phyloP scores from a whole-genome alignment of 2,888 invertebrate species.

The Pristionchus exspectatus region DNA sequence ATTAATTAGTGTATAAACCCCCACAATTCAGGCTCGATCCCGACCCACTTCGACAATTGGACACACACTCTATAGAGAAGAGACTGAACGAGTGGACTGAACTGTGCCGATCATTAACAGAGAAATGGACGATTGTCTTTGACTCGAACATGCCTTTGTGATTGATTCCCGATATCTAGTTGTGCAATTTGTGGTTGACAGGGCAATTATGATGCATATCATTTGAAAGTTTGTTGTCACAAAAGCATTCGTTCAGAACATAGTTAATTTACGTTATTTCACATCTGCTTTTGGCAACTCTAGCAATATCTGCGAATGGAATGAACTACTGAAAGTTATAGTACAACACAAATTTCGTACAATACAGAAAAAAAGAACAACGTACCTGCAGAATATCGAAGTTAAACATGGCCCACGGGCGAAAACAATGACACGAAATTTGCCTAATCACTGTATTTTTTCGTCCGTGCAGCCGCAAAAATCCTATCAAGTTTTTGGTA shows the following conservation, averaged over 20 bases:
- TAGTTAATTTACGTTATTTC: too few species aligned
- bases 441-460: neutral
- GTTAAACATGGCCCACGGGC: neutral
- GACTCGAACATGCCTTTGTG: constrained; percentile 39
- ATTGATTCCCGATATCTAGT: neutral
- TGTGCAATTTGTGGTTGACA: neutral
- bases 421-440: neutral
- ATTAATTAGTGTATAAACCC: too few species aligned
- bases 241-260: too few species aligned
- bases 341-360: too few species aligned
- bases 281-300: too few species aligned
- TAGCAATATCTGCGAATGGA: too few species aligned
- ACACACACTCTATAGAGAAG: neutral
- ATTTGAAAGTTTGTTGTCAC: too few species aligned
- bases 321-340: too few species aligned
- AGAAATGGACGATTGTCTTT: constrained; percentile 16
- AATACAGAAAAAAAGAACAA: too few species aligned
- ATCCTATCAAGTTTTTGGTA: neutral
- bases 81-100: constrained; percentile 27
- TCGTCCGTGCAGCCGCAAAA: neutral
- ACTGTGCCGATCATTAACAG: neutral
- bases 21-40: constrained; percentile 23
- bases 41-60: neutral
- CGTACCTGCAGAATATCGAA: neutral
- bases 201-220: too few species aligned